Conservation (phyloP, 2,797 vertebrate species). For the Eleutherodactylus coqui region DNA sequence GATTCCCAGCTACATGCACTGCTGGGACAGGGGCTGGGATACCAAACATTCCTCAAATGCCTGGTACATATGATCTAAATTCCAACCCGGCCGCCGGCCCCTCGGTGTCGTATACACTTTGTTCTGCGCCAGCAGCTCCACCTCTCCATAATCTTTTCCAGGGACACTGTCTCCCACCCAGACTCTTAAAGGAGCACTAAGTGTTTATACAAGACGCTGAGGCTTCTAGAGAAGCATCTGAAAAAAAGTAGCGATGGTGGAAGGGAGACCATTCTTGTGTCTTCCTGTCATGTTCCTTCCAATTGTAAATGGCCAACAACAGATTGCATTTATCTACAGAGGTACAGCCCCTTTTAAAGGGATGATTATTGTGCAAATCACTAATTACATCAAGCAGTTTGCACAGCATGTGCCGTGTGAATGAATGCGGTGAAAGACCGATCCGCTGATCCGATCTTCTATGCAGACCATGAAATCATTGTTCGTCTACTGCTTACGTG, state of each 20-base stretch:
- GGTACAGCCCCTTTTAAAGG: no score
- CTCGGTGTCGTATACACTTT: slow-evolving; percentile 79
- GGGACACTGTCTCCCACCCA: slow-evolving; percentile 9
- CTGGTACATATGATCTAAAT: slow-evolving; percentile 98
- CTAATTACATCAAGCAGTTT: no score
- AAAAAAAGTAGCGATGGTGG: background rate
- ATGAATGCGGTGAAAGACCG: no score
- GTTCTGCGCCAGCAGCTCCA: slow-evolving; percentile 73
- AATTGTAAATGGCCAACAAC: background rate
- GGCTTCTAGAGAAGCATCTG: background rate
- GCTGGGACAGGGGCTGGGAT: slow-evolving; percentile 71
- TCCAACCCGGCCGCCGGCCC: slow-evolving; percentile 88
- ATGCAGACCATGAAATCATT: no score
- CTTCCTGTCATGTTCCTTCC: background rate
- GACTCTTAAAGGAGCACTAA: slow-evolving; percentile 58
- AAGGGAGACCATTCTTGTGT: background rate
- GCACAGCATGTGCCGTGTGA: no score
- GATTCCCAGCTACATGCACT: slow-evolving; percentile 52
- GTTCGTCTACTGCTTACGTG: no score
- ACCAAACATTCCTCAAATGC: slow-evolving; percentile 91
- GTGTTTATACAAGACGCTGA: background rate
- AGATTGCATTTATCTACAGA: no score
- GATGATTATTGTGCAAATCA: no score
- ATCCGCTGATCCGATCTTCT: no score
- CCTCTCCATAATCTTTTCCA: slow-evolving; percentile 65